Percentiles rank a stretch among this genome's conserved stretches.
Evolutionary conservation across 2,797 vertebrate species (phyloP).

Genomic region (Myripristis jacobus): DNA sequence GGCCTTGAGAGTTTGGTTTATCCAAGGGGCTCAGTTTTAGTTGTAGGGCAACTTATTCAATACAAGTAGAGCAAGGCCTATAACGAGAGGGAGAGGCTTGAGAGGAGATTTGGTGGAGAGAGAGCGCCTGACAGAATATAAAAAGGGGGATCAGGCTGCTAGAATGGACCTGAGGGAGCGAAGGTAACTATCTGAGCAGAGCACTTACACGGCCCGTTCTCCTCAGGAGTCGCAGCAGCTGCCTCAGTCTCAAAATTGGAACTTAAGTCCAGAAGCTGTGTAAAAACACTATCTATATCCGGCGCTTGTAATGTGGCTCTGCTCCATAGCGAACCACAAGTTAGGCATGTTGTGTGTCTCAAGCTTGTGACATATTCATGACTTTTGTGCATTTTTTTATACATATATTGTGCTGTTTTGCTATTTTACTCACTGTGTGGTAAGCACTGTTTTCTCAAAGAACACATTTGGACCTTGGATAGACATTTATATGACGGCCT

Average conservation of each 20-base stretch:
- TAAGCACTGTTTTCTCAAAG: no score
- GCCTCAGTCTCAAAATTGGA: slow-evolving; percentile 28
- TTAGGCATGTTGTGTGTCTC: slow-evolving; percentile 21
- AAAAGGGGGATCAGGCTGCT: slow-evolving; percentile 45
- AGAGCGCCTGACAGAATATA: slow-evolving; percentile 56
- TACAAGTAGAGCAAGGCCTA: slow-evolving; percentile 66
- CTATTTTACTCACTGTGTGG: no score
- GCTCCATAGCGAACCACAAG: slow-evolving; percentile 30
- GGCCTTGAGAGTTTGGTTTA: slow-evolving; percentile 58
- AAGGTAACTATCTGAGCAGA: slow-evolving; percentile 35
- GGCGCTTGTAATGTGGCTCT: slow-evolving; percentile 23
- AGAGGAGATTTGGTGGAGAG: slow-evolving; percentile 63
- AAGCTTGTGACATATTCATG: neutral
- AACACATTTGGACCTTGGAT: no score
- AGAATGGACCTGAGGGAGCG: slow-evolving; percentile 28
- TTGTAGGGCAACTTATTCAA: slow-evolving; percentile 71
- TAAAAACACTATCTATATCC: slow-evolving; percentile 29
- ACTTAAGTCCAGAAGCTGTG: slow-evolving; percentile 44
- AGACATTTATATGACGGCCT: no score
- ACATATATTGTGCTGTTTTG: no score
- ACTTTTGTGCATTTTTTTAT: neutral
- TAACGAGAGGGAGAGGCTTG: slow-evolving; percentile 69
- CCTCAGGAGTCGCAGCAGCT: slow-evolving; percentile 15
- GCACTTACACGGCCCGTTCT: slow-evolving; percentile 21
- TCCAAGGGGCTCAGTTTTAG: slow-evolving; percentile 65